Base-by-base conservation (phyloP, 2,888 invertebrate genomes). In the Lordiphosa andalusiaca region DNA sequence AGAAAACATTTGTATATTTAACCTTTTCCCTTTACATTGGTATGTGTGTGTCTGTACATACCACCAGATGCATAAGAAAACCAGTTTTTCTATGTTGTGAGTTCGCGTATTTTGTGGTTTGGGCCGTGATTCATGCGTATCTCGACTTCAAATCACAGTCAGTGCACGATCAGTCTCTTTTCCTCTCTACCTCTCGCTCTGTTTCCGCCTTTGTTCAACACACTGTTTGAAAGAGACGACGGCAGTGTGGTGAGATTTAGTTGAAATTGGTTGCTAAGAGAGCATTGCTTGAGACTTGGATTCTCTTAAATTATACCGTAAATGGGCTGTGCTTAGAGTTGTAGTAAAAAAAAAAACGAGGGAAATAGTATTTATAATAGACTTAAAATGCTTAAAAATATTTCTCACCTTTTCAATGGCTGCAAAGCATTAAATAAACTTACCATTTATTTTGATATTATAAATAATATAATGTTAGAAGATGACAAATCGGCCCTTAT, bases 111-210 rank as follows among this genome's bases (percentile, higher is more conserved):
- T 35, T 47, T 52, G 42, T 59, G 47, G 62, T 74, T 70, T 69
- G 51, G 51, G 76, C 73, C 65, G 84, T 78, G 77, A 78, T 78
- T 78, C 77, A 78, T 78, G 68, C 76, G 76, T 78, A 64, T 47
- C 61, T 71, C 53, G 55, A 50, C 58, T 56, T 64, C 44, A 63
- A 62, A 66, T 69, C 71, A 56, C 66, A 48, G 50, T 57, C 63
- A 38, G 62, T 53, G 71, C 55, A 66, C 65, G 54, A 56, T 36
- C 39, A 41, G 46, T 40, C 41, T 41, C 44, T 10, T 2, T 33
- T 33, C 16, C 44, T 33, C 33, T 33, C 33, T 16, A 10, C 33
- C 16, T 16, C 33, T 16, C 10, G 30, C 59, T 53, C 37, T 64
- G 72, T 70, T 81, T 81, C 78, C 78, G 77, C 75, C 66, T 74